These are phyloP conservation scores for Phrynocephalus guinanensis DNA, from an alignment of 2,797 vertebrate species.

Conservation along the genomic window DNA sequence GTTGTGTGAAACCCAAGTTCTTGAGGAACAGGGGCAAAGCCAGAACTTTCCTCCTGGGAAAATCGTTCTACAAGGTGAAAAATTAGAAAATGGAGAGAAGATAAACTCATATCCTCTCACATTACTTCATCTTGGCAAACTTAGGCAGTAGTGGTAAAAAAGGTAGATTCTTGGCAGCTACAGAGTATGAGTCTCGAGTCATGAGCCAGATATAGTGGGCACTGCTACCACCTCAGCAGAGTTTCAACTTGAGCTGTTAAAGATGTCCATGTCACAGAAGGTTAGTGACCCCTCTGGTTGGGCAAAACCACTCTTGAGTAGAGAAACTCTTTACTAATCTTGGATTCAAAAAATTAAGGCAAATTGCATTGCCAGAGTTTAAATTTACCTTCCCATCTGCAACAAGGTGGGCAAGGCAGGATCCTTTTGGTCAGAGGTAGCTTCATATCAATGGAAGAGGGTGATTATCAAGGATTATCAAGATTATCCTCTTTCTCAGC, in stretches of 20 bases:
- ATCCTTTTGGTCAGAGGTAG: too few species aligned
- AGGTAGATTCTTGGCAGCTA: neutral
- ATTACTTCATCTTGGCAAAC: neutral
- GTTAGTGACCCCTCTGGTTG: neutral
- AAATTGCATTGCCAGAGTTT: neutral
- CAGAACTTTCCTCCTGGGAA: neutral
- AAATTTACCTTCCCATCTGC: too few species aligned
- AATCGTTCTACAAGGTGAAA: neutral
- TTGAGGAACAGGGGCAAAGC: neutral
- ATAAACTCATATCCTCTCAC: neutral
- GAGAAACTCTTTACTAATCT: neutral
- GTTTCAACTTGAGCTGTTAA: neutral
- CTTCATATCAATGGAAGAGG: too few species aligned
- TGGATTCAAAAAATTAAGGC: neutral
- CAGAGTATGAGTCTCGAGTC: neutral
- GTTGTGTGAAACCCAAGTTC: constrained; percentile 46
- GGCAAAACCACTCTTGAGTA: neutral
- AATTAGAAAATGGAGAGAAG: constrained; percentile 6
- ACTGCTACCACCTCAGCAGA: neutral
- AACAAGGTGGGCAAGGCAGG: too few species aligned
- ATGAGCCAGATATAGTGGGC: neutral
- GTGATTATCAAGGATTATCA: too few species aligned
- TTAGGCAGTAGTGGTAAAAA: neutral
- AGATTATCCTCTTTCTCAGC: too few species aligned
- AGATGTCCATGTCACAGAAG: neutral